These are phyloP conservation scores for Adelges cooleyi DNA, from an alignment of 1,140 invertebrate species.

Conservation along the genomic window DNA sequence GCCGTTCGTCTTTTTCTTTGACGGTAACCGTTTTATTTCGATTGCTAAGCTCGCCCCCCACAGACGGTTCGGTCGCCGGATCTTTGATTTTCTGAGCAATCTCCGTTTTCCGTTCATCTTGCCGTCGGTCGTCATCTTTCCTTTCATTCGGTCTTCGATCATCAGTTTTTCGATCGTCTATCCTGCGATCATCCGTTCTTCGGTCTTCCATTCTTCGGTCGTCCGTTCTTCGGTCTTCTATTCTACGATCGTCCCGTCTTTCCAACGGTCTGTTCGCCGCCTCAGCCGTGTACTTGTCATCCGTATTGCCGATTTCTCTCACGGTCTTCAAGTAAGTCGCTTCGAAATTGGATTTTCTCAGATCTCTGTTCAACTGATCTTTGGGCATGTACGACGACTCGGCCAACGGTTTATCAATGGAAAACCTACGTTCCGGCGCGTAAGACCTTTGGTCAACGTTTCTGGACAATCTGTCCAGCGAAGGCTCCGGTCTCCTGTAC, in stretches of 20 bases:
- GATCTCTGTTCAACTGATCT: not conserved
- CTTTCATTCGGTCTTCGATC: not conserved
- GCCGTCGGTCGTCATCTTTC: not conserved
- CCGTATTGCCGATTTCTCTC: not conserved
- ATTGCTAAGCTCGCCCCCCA: too few relatives aligned
- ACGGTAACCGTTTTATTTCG: not conserved
- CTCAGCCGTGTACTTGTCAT: not conserved
- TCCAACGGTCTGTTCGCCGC: not conserved
- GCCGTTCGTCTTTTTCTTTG: not conserved
- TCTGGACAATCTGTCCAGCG: not conserved
- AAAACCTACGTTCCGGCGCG: too few relatives aligned
- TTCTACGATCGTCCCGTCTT: too few relatives aligned
- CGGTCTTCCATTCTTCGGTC: not conserved
- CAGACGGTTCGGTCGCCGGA: too few relatives aligned
- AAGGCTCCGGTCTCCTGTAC: too few relatives aligned
- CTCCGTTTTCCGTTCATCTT: too few relatives aligned
- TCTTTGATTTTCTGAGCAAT: too few relatives aligned
- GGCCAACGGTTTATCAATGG: too few relatives aligned
- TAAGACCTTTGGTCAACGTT: too few relatives aligned
- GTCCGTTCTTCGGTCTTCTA: not conserved
- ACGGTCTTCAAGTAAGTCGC: not conserved
- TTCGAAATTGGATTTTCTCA: slow-evolving; percentile 1
- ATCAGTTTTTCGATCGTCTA: not conserved
- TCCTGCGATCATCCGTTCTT: not conserved
- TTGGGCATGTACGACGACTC: not conserved